Evolutionary conservation across 2,113 vertebrate species (phyloP), one percentile per base, ranked within the genome.

Genomic region (Galemys pyrenaicus): DNA sequence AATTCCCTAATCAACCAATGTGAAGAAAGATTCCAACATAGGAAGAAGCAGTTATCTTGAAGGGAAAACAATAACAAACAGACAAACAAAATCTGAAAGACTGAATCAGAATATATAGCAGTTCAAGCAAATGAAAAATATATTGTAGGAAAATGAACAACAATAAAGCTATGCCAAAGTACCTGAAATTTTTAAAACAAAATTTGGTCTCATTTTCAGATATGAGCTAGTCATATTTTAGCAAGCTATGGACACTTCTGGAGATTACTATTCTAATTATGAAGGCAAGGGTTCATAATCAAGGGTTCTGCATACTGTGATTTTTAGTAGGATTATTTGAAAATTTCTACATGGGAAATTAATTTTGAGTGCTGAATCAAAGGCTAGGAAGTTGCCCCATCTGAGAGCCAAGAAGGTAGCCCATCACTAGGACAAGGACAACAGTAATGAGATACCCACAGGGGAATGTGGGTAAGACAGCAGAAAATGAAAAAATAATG

Each of bases 281-380:
- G 70, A 91, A 28, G 51, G 6, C 35, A 65, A 84, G 49, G 67
- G 12, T 24, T 49, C 11, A 39, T 28, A 28, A 10, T 46, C 49
- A 51, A 19, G 32, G 46, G 26, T 74, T 87, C 26, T 35, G 22
- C 15, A 39, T 64, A 78, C 26, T 28, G 0, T 46, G 39, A 32
- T 44, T 91, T 60, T 46, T 54, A 56, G 49, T 60, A 56, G 49
- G 24, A 74, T 91, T 39, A 39, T 68, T 82, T 44, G 2, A 56
- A 93, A 91, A 89, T 91, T 92, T 41, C 79, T 8, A 3, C 22
- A 46, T 44, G 30, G 56, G 13, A 51, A 85, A 86, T 68, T 68
- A 62, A 77, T 91, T 92, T 71, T 39, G 84, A 92, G 93, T 56
- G 75, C 62, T 89, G 64, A 89, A 12, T 62, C 62, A 74, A 49